Conservation (phyloP, 53 echinoderm and acorn worm genomes). For the Mesocentrotus franciscanus region DNA sequence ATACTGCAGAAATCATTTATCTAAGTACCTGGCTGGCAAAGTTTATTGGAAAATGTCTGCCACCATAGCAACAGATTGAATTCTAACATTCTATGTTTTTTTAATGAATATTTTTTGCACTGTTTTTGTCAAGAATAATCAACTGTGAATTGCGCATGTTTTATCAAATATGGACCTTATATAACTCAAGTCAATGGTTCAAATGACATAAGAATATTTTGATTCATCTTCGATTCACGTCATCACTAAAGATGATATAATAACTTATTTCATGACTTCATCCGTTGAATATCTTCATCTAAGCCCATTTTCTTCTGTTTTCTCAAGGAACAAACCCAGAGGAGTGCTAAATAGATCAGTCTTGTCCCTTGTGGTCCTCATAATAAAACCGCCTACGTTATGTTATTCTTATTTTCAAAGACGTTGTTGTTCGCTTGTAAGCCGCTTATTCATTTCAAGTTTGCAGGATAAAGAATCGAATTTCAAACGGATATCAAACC, state of each 20-base stretch:
- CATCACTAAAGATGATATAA: too few species aligned
- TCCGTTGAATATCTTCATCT: neutral
- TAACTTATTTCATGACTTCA: neutral
- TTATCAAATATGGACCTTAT: neutral
- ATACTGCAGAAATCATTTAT: too few species aligned
- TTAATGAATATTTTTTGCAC: neutral
- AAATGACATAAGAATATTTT: too few species aligned
- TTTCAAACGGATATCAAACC: neutral
- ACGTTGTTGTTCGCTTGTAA: constrained; percentile 25
- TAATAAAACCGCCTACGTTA: neutral
- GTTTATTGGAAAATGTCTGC: neutral
- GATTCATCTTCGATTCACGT: too few species aligned
- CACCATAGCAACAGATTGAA: neutral
- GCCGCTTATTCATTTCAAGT: constrained; percentile 32
- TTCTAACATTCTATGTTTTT: neutral
- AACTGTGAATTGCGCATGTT: neutral
- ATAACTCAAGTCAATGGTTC: too few species aligned
- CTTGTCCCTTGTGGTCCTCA: neutral
- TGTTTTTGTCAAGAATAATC: neutral
- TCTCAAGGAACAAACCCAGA: neutral
- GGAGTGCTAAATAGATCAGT: neutral
- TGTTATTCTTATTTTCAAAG: constrained; percentile 16
- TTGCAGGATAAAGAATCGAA: constrained; percentile 28
- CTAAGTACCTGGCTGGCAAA: too few species aligned
- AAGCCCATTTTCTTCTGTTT: neutral